Evolutionary conservation across 2,113 vertebrate genomes (phyloP).

Genomic region (Bombycilla garrulus): DNA sequence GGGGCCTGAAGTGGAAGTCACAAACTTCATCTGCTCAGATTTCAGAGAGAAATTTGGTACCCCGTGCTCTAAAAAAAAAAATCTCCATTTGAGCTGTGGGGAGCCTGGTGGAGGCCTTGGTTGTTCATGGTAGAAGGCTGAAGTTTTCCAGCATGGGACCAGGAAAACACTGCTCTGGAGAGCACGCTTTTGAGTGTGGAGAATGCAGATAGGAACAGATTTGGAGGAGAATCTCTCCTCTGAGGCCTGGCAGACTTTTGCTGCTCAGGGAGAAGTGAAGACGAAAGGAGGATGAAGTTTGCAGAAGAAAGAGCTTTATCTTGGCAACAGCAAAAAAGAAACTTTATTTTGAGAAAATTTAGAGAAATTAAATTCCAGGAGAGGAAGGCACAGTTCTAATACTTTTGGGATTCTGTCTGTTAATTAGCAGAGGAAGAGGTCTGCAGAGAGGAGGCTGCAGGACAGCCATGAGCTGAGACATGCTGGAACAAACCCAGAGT

Average conservation of each 20-base stretch:
- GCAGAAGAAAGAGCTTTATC: not conserved
- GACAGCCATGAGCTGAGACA: not conserved
- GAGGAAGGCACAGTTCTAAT: not conserved
- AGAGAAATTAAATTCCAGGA: not conserved
- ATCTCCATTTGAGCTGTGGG: not conserved
- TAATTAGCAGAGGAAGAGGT: not conserved
- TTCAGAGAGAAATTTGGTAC: not conserved
- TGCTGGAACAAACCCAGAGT: slow-evolving; percentile 46
- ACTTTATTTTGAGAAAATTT: not conserved
- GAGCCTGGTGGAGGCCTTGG: not conserved
- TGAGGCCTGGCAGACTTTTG: not conserved
- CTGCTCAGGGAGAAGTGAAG: not conserved
- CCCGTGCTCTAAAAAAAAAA: not conserved
- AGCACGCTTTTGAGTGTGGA: not conserved
- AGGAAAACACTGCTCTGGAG: not conserved
- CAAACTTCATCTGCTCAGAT: not conserved
- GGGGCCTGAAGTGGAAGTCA: not conserved
- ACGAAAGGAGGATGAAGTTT: not conserved
- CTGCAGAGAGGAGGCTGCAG: not conserved
- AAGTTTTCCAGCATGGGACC: not conserved
- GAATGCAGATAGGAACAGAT: not conserved
- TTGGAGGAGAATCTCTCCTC: not conserved
- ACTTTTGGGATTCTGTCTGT: not conserved
- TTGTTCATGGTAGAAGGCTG: not conserved
- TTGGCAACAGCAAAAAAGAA: not conserved